A percentile compares a stretch with the other conserved stretches of the same genome.
phyloP scores from a whole-genome alignment of 2,797 vertebrate species.

The Cyprinella venusta region DNA sequence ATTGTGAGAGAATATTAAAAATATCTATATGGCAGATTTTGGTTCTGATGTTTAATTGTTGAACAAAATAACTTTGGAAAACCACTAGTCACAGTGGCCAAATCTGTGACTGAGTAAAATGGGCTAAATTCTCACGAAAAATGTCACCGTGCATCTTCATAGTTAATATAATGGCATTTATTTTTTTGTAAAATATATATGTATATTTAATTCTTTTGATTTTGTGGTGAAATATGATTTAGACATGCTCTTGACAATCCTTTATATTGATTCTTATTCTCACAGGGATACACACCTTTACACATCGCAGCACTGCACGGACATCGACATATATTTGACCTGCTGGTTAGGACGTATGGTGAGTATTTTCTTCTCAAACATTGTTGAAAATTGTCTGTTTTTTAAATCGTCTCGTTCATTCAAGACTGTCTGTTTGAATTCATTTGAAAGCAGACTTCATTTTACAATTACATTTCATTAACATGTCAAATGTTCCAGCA shows the following conservation, averaged over 20 bases:
- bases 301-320: conserved; percentile 83
- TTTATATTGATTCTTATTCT: conserved; percentile 1
- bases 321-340: conserved; percentile 76
- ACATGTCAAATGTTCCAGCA: neutral
- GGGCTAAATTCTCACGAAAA: neutral
- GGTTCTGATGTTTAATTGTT: no score
- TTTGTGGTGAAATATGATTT: neutral
- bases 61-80: no score
- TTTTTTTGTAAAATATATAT: neutral
- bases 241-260: neutral
- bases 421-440: neutral
- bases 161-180: neutral
- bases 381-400: neutral
- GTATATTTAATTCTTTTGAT: neutral
- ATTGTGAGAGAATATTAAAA: no score
- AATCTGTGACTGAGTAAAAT: neutral
- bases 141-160: neutral
- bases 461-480: neutral
- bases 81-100: no score
- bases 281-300: conserved; percentile 82
- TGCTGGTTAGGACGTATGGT: conserved; percentile 78
- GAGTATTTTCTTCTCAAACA: conserved; percentile 40
- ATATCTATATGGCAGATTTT: no score
- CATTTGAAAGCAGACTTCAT: neutral
- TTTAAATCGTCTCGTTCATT: neutral